These are phyloP conservation scores for Tichodroma muraria DNA, from an alignment of 2,113 vertebrate genomes.

Conservation along the genomic window DNA sequence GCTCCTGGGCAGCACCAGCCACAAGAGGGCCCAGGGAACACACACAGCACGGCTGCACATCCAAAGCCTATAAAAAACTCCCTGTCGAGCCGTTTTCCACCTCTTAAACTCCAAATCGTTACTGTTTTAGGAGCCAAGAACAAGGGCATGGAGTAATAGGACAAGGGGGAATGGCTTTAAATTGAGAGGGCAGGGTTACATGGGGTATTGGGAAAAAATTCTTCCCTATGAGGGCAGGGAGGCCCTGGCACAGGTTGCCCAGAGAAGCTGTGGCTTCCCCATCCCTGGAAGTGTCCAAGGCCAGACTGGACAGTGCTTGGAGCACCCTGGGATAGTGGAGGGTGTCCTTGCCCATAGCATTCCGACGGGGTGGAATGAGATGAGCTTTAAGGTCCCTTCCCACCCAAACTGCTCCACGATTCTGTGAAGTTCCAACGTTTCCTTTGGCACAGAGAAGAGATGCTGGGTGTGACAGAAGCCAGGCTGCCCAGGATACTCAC, in stretches of 20 bases:
- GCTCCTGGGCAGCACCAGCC: not conserved
- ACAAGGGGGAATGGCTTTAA: not conserved
- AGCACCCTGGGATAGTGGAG: not conserved
- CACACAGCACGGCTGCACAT: not conserved
- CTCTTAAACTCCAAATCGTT: not conserved
- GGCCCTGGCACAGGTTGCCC: not conserved
- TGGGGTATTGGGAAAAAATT: not conserved
- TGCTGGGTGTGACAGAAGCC: not conserved
- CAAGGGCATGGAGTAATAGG: not conserved
- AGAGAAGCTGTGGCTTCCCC: not conserved
- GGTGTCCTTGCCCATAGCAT: not conserved
- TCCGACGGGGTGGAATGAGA: not conserved
- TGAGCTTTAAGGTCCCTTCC: not conserved
- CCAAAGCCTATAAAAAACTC: not conserved
- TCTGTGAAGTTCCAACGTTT: not conserved
- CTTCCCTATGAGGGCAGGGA: not conserved
- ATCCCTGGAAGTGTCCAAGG: not conserved
- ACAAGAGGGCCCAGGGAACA: constrained; percentile 47
- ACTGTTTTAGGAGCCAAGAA: not conserved
- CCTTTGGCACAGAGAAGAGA: not conserved
- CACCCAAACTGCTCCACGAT: not conserved
- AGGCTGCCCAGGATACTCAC: constrained; percentile 68
- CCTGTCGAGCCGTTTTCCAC: not conserved
- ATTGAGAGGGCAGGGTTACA: not conserved
- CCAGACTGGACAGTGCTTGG: rapidly evolving